These are phyloP conservation scores for Galeopsomyia nigrocyanea DNA, from an alignment of 2,888 invertebrate species.

Conservation along the genomic window DNA sequence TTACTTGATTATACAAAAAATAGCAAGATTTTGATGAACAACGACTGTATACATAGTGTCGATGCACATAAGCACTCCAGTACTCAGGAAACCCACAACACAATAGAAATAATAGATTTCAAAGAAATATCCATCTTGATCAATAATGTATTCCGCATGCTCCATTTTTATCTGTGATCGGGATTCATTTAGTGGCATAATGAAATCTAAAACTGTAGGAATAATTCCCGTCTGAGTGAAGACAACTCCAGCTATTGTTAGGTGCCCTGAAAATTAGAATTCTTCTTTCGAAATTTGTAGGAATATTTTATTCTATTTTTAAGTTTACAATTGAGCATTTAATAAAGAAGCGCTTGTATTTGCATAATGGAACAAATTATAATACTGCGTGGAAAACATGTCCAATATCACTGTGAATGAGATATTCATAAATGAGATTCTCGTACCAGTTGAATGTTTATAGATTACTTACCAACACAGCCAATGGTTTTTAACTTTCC, in stretches of 20 bases:
- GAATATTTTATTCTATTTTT: neutral
- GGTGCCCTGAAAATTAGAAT: neutral
- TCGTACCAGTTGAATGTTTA: too few species aligned
- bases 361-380: too few species aligned
- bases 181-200: constrained; percentile 36
- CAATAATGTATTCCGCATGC: constrained; percentile 14
- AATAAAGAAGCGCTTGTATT: neutral
- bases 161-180: constrained; percentile 16
- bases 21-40: constrained; percentile 29
- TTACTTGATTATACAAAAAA: constrained; percentile 27
- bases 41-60: constrained; percentile 21
- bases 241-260: neutral
- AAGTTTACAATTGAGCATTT: neutral
- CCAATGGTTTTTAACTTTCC: constrained; percentile 16
- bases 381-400: neutral
- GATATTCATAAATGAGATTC: too few species aligned
- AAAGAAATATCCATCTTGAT: constrained; percentile 26
- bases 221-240: constrained; percentile 24
- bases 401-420: too few species aligned
- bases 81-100: neutral
- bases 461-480: constrained; percentile 3
- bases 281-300: neutral
- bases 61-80: constrained; percentile 5
- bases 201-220: constrained; percentile 20
- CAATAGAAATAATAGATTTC: constrained; percentile 25